Percentiles rank a stretch among this genome's conserved stretches.
phyloP scores from a whole-genome alignment of 2,888 invertebrate species.

The Chymomyza amoena region DNA sequence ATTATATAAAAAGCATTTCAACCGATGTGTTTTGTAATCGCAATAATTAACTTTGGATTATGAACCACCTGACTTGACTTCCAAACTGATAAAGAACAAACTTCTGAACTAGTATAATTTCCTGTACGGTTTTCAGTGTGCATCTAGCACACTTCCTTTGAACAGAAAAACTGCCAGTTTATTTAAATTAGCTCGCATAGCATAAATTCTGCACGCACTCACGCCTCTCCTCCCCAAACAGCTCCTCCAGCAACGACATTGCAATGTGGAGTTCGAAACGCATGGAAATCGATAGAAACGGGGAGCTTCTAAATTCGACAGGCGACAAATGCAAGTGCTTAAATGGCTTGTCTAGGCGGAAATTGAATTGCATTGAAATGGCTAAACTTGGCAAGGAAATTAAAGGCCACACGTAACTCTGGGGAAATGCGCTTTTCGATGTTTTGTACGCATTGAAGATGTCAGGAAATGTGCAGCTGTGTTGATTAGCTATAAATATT shows the following conservation, averaged over 20 bases:
- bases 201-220: slow-evolving; percentile 9
- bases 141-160: slow-evolving; percentile 14
- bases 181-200: slow-evolving; percentile 49
- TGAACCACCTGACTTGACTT: no score
- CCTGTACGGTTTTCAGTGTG: background rate
- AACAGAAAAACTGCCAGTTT: slow-evolving; percentile 43
- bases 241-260: background rate
- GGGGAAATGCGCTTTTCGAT: background rate
- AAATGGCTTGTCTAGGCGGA: slow-evolving; percentile 48
- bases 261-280: background rate
- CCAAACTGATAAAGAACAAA: no score
- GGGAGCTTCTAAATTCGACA: slow-evolving; percentile 29
- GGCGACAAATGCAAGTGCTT: slow-evolving; percentile 60
- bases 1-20: no score
- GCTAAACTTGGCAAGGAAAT: background rate
- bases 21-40: no score
- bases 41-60: no score
- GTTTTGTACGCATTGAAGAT: background rate
- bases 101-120: no score
- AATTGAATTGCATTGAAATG: slow-evolving; percentile 53
- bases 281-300: background rate
- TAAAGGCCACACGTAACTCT: background rate
- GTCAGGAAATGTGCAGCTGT: background rate
- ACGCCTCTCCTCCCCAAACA: background rate
- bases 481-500: background rate